phyloP scores from a whole-genome alignment of 2,888 invertebrate species.

The Glomeris marginata region DNA sequence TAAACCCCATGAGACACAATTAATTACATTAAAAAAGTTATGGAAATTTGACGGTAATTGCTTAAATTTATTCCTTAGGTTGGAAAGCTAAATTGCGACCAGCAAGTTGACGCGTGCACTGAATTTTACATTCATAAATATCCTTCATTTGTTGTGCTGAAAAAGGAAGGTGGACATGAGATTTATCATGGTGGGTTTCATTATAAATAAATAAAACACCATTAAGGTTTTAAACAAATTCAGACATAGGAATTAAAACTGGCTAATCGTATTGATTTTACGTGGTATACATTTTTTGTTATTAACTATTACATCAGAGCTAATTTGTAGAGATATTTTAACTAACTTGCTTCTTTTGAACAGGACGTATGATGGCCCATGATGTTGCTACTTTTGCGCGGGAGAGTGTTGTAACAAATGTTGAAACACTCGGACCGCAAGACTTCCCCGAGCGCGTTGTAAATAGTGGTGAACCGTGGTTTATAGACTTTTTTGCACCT shows the following conservation, averaged over 20 bases:
- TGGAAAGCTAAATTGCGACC: constrained; percentile 31
- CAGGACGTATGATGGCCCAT: constrained; percentile 38
- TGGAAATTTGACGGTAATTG: not conserved
- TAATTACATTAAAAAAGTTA: not conserved
- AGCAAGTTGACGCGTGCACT: constrained; percentile 26
- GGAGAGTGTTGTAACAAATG: constrained; percentile 35
- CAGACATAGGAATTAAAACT: too few species aligned
- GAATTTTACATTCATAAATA: constrained; percentile 28
- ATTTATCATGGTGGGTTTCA: constrained; percentile 43
- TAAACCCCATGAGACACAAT: not conserved
- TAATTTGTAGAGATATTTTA: too few species aligned
- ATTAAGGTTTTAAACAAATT: too few species aligned
- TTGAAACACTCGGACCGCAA: constrained; percentile 30
- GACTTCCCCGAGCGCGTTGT: constrained; percentile 28
- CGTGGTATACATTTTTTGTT: constrained; percentile 5
- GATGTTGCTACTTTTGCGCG: constrained; percentile 45
- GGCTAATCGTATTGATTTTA: too few species aligned
- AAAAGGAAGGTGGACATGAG: constrained; percentile 58
- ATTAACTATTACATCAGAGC: too few species aligned
- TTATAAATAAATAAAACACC: too few species aligned
- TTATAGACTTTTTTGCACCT: constrained; percentile 60
- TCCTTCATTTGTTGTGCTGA: constrained; percentile 58
- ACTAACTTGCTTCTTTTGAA: constrained; percentile 4
- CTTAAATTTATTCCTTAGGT: constrained; percentile 20
- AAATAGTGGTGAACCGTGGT: constrained; percentile 36